Percentiles rank a stretch among this genome's conserved stretches.
Evolutionary conservation across 2,888 invertebrate genomes (phyloP).

Genomic region (Leucophora obtusa): DNA sequence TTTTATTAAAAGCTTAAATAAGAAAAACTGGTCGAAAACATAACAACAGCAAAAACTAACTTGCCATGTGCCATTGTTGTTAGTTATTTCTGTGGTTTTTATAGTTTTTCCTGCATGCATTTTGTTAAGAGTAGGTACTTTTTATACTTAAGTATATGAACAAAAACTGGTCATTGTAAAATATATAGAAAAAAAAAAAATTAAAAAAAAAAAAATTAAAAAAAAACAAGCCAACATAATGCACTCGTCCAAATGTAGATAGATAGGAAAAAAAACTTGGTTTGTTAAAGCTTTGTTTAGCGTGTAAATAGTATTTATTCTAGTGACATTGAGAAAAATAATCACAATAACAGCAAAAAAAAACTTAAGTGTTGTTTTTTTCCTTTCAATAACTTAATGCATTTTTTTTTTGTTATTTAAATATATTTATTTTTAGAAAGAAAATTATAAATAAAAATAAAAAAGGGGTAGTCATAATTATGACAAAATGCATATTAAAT

Average conservation of each 20-base stretch:
- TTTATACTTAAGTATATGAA: conserved; percentile 14
- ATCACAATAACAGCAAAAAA: conserved; percentile 41
- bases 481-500: not conserved
- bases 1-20: not conserved
- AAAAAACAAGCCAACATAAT: conserved; percentile 4
- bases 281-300: conserved; percentile 58
- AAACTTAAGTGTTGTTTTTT: conserved; percentile 31
- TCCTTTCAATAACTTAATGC: conserved; percentile 43
- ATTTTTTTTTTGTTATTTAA: conserved; percentile 25
- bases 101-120: not conserved
- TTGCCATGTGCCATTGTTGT: conserved; percentile 43
- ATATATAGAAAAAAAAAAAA: conserved; percentile 23
- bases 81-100: not conserved
- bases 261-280: conserved; percentile 30
- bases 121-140: conserved; percentile 19
- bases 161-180: conserved; percentile 49
- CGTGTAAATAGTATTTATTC: conserved; percentile 57
- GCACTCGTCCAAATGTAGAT: conserved; percentile 19
- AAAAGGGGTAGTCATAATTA: not conserved
- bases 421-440: conserved; percentile 3
- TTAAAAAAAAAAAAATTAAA: conserved; percentile 23
- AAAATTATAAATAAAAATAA: not conserved
- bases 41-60: conserved; percentile 6
- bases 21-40: not conserved
- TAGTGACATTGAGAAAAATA: conserved; percentile 60